Evolutionary conservation across 2,888 invertebrate genomes (phyloP).

Genomic region (Chrysolina americana): DNA sequence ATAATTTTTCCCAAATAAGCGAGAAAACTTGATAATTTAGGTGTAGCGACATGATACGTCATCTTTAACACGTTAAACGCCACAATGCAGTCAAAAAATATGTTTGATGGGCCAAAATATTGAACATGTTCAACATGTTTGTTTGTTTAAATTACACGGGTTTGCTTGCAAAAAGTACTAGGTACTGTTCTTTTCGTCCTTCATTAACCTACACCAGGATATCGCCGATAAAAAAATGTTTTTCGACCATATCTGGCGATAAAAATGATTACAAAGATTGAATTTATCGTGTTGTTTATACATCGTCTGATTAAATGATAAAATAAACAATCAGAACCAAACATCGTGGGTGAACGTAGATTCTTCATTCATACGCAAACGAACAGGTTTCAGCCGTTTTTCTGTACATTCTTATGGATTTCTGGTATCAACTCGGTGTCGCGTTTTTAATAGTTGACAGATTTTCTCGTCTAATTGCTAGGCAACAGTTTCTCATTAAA

Average conservation of each 20-base stretch:
- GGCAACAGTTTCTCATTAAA: too few relatives aligned
- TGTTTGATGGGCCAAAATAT: too few relatives aligned
- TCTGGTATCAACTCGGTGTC: neutral
- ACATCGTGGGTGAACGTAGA: neutral
- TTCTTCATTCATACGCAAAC: neutral
- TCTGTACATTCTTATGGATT: neutral
- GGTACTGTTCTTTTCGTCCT: neutral
- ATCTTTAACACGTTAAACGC: too few relatives aligned
- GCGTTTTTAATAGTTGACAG: too few relatives aligned
- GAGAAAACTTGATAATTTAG: too few relatives aligned
- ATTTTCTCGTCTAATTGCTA: too few relatives aligned
- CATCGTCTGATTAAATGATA: conserved; percentile 11
- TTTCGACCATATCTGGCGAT: conserved; percentile 18
- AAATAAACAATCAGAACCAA: conserved; percentile 1
- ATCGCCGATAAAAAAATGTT: conserved; percentile 8
- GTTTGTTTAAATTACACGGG: too few relatives aligned
- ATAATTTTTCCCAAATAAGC: too few relatives aligned
- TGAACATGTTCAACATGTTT: too few relatives aligned
- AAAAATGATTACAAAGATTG: conserved; percentile 18
- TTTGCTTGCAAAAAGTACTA: too few relatives aligned
- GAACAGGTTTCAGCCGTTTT: neutral
- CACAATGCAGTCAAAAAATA: too few relatives aligned
- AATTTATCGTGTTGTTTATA: conserved; percentile 15
- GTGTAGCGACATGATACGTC: too few relatives aligned
- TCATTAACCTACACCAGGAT: conserved; percentile 2